phyloP scores from a whole-genome alignment of 2,888 invertebrate species.

The Sympetrum striolatum region DNA sequence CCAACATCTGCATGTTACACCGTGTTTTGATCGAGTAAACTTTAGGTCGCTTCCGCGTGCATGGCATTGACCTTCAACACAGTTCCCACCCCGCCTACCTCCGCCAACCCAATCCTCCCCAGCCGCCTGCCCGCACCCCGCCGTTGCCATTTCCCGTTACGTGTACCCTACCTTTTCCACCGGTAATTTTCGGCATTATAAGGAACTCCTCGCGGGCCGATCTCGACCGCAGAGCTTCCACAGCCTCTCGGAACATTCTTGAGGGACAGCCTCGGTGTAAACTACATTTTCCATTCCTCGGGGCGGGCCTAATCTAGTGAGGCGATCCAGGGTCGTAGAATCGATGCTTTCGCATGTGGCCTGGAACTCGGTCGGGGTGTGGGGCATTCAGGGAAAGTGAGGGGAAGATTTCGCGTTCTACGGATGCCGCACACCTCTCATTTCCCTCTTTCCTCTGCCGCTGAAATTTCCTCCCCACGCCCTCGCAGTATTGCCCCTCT shows the following conservation, averaged over 20 bases:
- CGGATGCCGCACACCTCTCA: neutral
- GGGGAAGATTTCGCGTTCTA: neutral
- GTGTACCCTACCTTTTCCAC: neutral
- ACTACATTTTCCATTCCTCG: neutral
- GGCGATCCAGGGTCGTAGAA: neutral
- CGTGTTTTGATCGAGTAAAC: conserved; percentile 38
- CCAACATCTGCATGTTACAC: neutral
- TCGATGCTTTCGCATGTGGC: neutral
- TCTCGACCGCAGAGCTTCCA: neutral
- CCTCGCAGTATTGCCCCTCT: neutral
- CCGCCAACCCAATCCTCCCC: conserved; percentile 13
- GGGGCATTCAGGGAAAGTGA: neutral
- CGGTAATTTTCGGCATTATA: neutral
- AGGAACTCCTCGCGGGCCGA: neutral
- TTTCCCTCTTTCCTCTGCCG: neutral
- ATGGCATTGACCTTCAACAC: conserved; percentile 42
- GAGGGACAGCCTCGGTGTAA: too few species aligned
- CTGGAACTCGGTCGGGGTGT: neutral
- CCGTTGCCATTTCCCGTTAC: conserved; percentile 14
- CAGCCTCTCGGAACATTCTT: neutral
- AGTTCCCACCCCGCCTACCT: conserved; percentile 40
- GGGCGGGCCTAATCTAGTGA: neutral
- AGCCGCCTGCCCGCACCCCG: neutral
- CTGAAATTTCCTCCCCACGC: neutral
- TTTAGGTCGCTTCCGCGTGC: conserved; percentile 40